phyloP scores from a whole-genome alignment of 1,140 invertebrate genomes.

The Pachyrhynchus sulphureomaculatus region DNA sequence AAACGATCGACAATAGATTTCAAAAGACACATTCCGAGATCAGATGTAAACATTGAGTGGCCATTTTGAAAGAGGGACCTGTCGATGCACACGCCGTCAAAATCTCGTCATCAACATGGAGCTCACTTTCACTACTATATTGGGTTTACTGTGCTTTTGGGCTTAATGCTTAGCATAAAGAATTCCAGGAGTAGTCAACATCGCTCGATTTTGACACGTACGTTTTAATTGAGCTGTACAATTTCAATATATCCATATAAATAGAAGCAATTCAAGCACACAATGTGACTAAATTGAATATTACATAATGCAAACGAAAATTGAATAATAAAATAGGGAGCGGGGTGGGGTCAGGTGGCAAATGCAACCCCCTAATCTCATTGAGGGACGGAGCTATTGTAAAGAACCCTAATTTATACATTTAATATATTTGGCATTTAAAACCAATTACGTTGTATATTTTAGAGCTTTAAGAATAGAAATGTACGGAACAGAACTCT shows the following conservation, averaged over 20 bases:
- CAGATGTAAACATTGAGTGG: too few relatives aligned
- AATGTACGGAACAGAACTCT: too few relatives aligned
- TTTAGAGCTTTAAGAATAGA: background rate
- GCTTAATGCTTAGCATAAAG: too few relatives aligned
- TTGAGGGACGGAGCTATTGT: slow-evolving; percentile 32
- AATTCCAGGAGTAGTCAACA: too few relatives aligned
- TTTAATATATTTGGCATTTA: slow-evolving; percentile 37
- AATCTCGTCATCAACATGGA: too few relatives aligned
- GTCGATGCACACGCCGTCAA: too few relatives aligned
- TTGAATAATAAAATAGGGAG: slow-evolving; percentile 43
- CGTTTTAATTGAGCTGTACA: slow-evolving; percentile 44
- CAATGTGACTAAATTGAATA: slow-evolving; percentile 46
- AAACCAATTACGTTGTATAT: slow-evolving; percentile 29
- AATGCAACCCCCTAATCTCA: slow-evolving; percentile 39
- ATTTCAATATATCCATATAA: slow-evolving; percentile 46
- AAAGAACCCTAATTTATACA: slow-evolving; percentile 37
- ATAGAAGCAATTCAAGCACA: slow-evolving; percentile 43
- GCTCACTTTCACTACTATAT: too few relatives aligned
- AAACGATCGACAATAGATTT: too few relatives aligned
- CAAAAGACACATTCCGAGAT: too few relatives aligned
- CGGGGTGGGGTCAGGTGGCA: slow-evolving; percentile 35
- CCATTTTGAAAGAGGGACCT: too few relatives aligned
- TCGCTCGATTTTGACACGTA: too few relatives aligned
- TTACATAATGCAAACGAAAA: slow-evolving; percentile 45
- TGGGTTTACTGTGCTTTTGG: too few relatives aligned